These are phyloP conservation scores for Rhynchotus rufescens DNA, from an alignment of 2,797 vertebrate genomes.

Conservation along the genomic window DNA sequence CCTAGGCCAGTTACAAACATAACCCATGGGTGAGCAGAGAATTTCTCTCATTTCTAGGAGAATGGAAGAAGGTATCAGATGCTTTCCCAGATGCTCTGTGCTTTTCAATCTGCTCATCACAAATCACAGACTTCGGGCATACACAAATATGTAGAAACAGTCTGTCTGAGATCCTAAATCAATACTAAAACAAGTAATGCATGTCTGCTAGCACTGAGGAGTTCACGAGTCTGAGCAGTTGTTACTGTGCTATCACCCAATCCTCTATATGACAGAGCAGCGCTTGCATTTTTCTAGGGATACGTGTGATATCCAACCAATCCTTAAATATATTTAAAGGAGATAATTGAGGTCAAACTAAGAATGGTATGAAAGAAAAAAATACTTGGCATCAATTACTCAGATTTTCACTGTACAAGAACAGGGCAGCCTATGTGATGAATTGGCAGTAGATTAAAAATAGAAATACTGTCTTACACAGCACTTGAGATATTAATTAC, in stretches of 20 bases:
- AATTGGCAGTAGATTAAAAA: neutral
- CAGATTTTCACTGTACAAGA: conserved; percentile 17
- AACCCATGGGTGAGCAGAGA: neutral
- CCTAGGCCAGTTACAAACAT: fast-evolving
- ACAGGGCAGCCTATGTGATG: conserved; percentile 9
- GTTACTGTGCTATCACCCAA: neutral
- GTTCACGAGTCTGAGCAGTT: neutral
- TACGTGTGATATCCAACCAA: neutral
- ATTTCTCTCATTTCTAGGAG: neutral
- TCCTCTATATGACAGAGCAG: conserved; percentile 24
- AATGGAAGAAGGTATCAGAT: neutral
- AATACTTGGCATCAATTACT: conserved; percentile 35
- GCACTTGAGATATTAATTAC: conserved; percentile 2
- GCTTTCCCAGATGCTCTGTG: neutral
- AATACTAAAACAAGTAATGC: neutral
- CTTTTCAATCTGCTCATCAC: neutral
- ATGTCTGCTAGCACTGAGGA: neutral
- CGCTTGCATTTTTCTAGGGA: conserved; percentile 4
- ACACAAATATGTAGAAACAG: neutral
- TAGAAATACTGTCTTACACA: neutral
- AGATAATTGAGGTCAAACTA: conserved; percentile 16
- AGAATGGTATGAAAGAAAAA: conserved; percentile 7
- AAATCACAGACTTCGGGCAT: neutral
- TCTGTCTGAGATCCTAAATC: conserved; percentile 9
- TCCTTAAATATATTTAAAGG: neutral